Percentiles rank a stretch among this genome's conserved stretches.
phyloP scores from a whole-genome alignment of 2,113 vertebrate genomes.

The Australoheros scitulus region DNA sequence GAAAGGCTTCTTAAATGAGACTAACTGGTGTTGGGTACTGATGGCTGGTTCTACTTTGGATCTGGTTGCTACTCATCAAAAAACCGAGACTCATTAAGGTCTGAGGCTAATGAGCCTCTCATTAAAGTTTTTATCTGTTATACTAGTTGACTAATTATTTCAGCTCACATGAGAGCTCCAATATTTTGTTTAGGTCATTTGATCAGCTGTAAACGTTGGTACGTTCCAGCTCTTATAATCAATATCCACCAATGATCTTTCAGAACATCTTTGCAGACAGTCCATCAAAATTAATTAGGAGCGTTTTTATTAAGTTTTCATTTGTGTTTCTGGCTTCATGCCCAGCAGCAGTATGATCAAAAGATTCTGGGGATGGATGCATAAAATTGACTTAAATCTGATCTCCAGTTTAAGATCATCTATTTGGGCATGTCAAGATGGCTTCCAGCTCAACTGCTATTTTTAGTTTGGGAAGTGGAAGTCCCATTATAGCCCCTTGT shows the following conservation, averaged over 20 bases:
- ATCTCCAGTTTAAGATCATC: no score
- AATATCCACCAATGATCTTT: not conserved
- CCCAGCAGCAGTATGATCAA: not conserved
- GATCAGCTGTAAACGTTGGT: not conserved
- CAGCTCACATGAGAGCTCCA: not conserved
- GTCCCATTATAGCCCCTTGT: not conserved
- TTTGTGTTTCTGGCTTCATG: not conserved
- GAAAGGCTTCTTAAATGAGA: not conserved
- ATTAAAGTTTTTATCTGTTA: not conserved
- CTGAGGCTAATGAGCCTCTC: not conserved
- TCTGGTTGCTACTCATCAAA: not conserved
- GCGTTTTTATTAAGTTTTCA: no score
- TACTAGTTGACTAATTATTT: not conserved
- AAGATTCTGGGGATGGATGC: not conserved
- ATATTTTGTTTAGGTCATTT: not conserved
- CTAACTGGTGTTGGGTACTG: not conserved
- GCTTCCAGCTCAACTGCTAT: no score
- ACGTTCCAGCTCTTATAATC: not conserved
- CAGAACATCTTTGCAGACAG: not conserved
- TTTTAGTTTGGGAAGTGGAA: not conserved
- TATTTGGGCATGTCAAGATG: not conserved
- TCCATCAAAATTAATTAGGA: no score
- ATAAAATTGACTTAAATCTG: not conserved
- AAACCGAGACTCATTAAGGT: not conserved
- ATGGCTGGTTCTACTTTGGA: not conserved